A percentile compares a stretch with the other conserved stretches of the same genome.
Conservation (phyloP, 1,140 invertebrate species). For the Nixonia krombeini region DNA sequence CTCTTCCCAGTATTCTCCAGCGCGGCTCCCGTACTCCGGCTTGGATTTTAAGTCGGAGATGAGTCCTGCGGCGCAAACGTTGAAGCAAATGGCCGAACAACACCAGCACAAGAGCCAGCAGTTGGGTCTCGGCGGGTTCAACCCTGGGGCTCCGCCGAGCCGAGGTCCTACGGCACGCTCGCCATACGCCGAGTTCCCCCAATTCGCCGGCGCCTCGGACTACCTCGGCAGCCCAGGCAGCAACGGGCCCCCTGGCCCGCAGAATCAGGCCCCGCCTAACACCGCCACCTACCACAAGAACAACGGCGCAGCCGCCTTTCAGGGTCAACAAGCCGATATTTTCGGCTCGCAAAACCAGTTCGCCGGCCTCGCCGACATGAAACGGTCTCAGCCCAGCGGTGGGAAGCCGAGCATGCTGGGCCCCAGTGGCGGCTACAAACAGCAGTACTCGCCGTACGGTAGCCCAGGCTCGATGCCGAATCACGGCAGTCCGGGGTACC, state of each 20-base stretch:
- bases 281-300: slow-evolving; percentile 66
- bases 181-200: slow-evolving; percentile 71
- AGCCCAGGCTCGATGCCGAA: slow-evolving; percentile 74
- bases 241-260: slow-evolving; percentile 52
- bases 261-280: slow-evolving; percentile 50
- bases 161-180: slow-evolving; percentile 68
- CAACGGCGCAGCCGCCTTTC: slow-evolving; percentile 64
- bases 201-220: slow-evolving; percentile 65
- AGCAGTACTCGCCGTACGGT: slow-evolving; percentile 80
- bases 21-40: slow-evolving; percentile 67
- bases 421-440: slow-evolving; percentile 69
- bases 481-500: slow-evolving; percentile 77
- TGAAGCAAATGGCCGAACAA: slow-evolving; percentile 97
- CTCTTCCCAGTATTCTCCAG: slow-evolving; percentile 69
- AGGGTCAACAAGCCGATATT: slow-evolving; percentile 64
- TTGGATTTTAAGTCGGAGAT: slow-evolving; percentile 78
- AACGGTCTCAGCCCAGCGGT: slow-evolving; percentile 63
- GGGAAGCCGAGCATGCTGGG: slow-evolving; percentile 66
- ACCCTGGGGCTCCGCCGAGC: slow-evolving; percentile 55
- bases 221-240: slow-evolving; percentile 71
- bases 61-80: slow-evolving; percentile 91
- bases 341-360: slow-evolving; percentile 60
- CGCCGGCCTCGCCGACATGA: slow-evolving; percentile 65
- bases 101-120: slow-evolving; percentile 88
- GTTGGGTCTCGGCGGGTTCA: slow-evolving; percentile 66